Conservation (phyloP, 2,797 vertebrate species). For the Okamejei kenojei region DNA sequence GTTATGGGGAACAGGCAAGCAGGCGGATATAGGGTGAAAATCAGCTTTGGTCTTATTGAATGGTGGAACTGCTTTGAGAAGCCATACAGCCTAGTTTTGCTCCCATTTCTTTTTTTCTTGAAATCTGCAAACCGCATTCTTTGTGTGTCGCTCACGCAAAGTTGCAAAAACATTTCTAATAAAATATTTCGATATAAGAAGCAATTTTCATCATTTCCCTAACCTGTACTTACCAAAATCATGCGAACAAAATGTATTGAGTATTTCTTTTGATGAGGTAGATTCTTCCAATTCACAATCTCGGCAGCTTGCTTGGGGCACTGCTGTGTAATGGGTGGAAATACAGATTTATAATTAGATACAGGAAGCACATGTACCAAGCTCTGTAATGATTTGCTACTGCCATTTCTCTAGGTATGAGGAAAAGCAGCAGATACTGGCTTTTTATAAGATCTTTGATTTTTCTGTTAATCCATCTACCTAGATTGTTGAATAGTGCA, state of each 20-base stretch:
- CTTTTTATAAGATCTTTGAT: not conserved
- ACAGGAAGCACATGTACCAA: not conserved
- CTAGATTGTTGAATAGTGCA: not conserved
- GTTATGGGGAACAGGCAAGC: no score
- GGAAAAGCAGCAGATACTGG: not conserved
- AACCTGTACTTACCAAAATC: slow-evolving; percentile 67
- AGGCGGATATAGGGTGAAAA: no score
- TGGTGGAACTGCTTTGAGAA: no score
- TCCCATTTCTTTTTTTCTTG: no score
- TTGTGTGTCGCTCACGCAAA: no score
- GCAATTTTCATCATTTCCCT: not conserved
- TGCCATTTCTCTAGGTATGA: not conserved
- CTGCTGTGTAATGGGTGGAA: slow-evolving; percentile 47
- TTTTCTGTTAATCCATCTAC: not conserved
- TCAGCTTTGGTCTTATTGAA: no score
- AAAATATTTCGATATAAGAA: not conserved
- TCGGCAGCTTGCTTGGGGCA: slow-evolving; percentile 69
- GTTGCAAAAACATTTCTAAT: not conserved
- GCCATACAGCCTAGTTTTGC: no score
- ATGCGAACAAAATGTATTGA: slow-evolving; percentile 68
- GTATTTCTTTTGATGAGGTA: slow-evolving; percentile 60
- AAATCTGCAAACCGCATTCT: not conserved
- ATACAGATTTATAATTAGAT: slow-evolving; percentile 6
- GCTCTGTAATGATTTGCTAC: not conserved
- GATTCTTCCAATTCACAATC: slow-evolving; percentile 72